A percentile compares a stretch with the other conserved stretches of the same genome.
phyloP scores from a whole-genome alignment of 2,797 vertebrate genomes.

The Parauchenoglanis punctatus region DNA sequence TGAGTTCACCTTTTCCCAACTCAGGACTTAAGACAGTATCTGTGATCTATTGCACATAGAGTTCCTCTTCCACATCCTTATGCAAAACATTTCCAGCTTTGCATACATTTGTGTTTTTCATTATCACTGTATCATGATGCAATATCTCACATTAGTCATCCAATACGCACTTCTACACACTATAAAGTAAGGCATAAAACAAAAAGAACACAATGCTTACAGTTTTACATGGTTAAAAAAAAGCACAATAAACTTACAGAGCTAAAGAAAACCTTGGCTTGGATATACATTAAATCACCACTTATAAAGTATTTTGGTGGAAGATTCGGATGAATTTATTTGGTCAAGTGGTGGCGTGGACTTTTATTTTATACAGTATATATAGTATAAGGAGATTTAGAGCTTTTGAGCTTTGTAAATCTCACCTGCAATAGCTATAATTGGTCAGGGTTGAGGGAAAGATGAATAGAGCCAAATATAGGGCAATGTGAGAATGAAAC shows the following conservation, averaged over 20 bases:
- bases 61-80: background rate
- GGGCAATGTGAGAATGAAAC: background rate
- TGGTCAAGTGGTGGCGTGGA: background rate
- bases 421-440: background rate
- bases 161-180: background rate
- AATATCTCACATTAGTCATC: background rate
- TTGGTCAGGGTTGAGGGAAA: background rate
- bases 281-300: background rate
- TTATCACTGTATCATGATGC: background rate
- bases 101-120: constrained; percentile 9
- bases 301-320: background rate
- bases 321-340: background rate
- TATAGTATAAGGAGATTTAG: background rate
- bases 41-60: background rate
- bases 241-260: background rate
- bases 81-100: constrained; percentile 8
- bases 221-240: background rate
- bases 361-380: background rate
- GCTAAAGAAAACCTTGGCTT: background rate
- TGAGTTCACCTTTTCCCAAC: background rate
- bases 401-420: background rate
- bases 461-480: background rate
- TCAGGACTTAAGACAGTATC: background rate
- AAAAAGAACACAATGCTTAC: background rate
- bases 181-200: background rate